phyloP scores from a whole-genome alignment of 2,888 invertebrate genomes.

The Graphium colonna region DNA sequence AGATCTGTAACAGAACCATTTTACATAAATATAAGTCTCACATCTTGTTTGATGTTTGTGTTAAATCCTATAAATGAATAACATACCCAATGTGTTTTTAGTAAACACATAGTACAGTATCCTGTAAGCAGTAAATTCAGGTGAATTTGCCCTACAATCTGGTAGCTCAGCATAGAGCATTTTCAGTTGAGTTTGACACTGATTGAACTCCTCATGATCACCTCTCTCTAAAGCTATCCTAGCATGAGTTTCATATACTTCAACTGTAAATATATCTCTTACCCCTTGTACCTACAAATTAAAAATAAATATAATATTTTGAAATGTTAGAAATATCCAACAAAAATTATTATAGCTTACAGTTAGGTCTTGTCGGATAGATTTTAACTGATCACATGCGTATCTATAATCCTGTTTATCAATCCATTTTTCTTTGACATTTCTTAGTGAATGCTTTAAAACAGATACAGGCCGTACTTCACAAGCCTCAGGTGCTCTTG shows the following conservation, averaged over 20 bases:
- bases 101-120: constrained; percentile 98
- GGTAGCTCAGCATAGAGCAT: constrained; percentile 93
- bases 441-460: constrained; percentile 89
- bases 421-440: constrained; percentile 95
- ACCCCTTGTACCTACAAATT: constrained; percentile 93
- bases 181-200: constrained; percentile 98
- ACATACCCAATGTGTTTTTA: constrained; percentile 95
- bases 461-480: constrained; percentile 95
- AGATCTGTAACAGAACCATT: constrained; percentile 85
- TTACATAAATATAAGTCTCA: not conserved
- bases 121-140: constrained; percentile 97
- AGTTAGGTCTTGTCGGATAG: constrained; percentile 98
- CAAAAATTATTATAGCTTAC: constrained; percentile 76
- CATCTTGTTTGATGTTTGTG: not conserved
- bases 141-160: constrained; percentile 83
- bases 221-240: constrained; percentile 98
- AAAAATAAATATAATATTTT: not conserved
- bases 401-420: constrained; percentile 96
- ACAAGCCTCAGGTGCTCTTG: constrained; percentile 95
- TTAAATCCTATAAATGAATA: not conserved
- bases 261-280: constrained; percentile 95
- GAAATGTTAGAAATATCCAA: constrained; percentile 5
- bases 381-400: constrained; percentile 98
- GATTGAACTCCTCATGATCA: constrained; percentile 99
- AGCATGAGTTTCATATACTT: constrained; percentile 99